Base-by-base conservation (phyloP, 2,113 vertebrate genomes). In the Actenoides hombroni region DNA sequence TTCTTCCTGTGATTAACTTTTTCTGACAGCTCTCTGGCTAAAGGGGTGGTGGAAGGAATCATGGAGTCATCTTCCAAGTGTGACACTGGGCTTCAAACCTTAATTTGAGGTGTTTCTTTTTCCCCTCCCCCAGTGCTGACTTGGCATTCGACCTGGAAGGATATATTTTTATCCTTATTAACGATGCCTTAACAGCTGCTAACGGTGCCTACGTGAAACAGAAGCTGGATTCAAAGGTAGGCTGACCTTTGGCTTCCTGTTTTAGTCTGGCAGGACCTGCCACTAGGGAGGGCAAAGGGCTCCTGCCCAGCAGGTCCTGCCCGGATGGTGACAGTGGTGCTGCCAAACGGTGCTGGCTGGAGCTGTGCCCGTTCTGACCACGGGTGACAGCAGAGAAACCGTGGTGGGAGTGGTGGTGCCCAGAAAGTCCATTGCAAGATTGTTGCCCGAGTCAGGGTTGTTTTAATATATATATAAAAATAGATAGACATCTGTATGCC, bases 141-240 rank as follows among this genome's bases (percentile, higher is more conserved):
- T 94, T 99, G 95, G 98, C 99, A 2, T 99, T 99, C 69, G 99
- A 99, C 92, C 97, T 99, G 28, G 98, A 99, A 92, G 99, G 99
- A 75, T 99, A 99, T 70, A 61, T 98, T 44, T 99, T 99, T 87
- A 99, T 99, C 94, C 98, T 99, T 82, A 91, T 99, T 46, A 99
- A 99, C 31, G 99, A 99, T 67, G 97, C 99, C 67, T 97, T 99
- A 97, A 99, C 99, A 20, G 99, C 99, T 51, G 99, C 99, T 94
- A 99, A 98, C 33, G 99, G 99, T 16, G 99, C 98, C n/a, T 99
- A 99, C 1, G 98, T 99, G 67, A 99, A 99, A 87, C 99, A 99
- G 97, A 99, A 99, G 97, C 98, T 99, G 46, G 99, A 99, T 87
- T 99, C 99, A 6, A 99, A 99, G 98, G 99, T 99, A 96, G 95